Evolutionary conservation across 2,797 vertebrate genomes (phyloP).

Genomic region (Schizopygopsis pylzovi): DNA sequence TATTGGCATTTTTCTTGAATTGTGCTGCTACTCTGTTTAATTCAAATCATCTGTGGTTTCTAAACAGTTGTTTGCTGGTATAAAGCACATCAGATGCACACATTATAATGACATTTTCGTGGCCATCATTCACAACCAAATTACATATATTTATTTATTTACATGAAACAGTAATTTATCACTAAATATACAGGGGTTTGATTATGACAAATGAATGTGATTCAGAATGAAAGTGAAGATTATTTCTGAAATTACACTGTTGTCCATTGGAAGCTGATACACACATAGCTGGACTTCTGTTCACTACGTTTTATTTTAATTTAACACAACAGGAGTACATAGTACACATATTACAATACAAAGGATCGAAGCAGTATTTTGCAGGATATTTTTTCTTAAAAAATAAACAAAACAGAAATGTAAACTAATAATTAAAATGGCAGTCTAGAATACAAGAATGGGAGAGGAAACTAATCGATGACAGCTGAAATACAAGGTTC

Average conservation of each 20-base stretch:
- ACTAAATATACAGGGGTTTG: background rate
- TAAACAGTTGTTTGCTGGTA: background rate
- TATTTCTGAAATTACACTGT: background rate
- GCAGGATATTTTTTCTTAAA: background rate
- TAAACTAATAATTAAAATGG: conserved; percentile 14
- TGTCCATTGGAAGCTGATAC: background rate
- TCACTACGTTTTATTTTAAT: conserved; percentile 13
- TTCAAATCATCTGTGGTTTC: background rate
- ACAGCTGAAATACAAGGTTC: conserved; percentile 5
- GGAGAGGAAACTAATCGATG: conserved; percentile 1
- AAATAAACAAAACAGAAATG: background rate
- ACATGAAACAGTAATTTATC: background rate
- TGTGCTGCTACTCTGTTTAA: background rate
- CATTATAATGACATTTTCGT: background rate
- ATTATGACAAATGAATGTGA: background rate
- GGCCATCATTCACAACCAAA: background rate
- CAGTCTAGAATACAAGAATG: background rate
- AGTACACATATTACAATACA: background rate
- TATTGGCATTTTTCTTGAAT: background rate
- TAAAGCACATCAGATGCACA: background rate
- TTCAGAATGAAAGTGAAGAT: background rate
- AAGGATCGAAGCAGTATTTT: background rate
- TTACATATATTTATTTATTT: background rate
- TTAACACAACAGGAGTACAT: background rate
- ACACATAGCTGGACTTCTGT: background rate